Evolutionary conservation across 1,140 invertebrate species (phyloP).

Genomic region (Cydia fagiglandana): DNA sequence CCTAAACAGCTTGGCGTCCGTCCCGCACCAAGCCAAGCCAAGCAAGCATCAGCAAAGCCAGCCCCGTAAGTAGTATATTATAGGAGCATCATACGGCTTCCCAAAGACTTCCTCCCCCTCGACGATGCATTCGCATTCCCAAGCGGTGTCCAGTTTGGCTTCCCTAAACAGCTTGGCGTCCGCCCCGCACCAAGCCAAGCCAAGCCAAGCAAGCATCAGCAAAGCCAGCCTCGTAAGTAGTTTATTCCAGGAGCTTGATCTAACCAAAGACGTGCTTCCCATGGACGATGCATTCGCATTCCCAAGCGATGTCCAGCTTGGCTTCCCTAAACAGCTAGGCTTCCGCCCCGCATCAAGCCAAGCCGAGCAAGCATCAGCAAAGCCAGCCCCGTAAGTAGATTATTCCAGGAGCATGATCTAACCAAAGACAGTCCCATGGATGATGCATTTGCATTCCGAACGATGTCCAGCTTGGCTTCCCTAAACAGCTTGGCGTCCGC

Average conservation of each 20-base stretch:
- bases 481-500: constrained; percentile 67
- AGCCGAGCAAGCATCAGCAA: constrained; percentile 48
- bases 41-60: constrained; percentile 45
- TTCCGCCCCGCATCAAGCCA: constrained; percentile 65
- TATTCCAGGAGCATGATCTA: constrained; percentile 60
- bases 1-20: constrained; percentile 65
- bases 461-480: constrained; percentile 66
- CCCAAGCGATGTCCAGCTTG: constrained; percentile 58
- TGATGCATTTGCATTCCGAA: constrained; percentile 58
- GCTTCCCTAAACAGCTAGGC: constrained; percentile 69
- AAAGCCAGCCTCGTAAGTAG: constrained; percentile 43
- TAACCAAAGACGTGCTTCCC: constrained; percentile 76
- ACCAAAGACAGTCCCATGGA: constrained; percentile 71
- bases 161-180: constrained; percentile 69
- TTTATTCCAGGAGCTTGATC: constrained; percentile 52
- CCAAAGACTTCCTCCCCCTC: constrained; percentile 77
- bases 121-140: constrained; percentile 62
- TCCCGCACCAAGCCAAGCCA: constrained; percentile 63
- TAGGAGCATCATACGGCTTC: constrained; percentile 71
- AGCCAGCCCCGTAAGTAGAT: constrained; percentile 41
- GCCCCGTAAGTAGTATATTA: constrained; percentile 40
- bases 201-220: constrained; percentile 50
- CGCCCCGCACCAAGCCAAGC: constrained; percentile 64
- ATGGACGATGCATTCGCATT: constrained; percentile 66
- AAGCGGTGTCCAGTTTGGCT: constrained; percentile 61